These are phyloP conservation scores for Ectropis grisescens DNA, from an alignment of 1,140 invertebrate genomes.

Conservation along the genomic window DNA sequence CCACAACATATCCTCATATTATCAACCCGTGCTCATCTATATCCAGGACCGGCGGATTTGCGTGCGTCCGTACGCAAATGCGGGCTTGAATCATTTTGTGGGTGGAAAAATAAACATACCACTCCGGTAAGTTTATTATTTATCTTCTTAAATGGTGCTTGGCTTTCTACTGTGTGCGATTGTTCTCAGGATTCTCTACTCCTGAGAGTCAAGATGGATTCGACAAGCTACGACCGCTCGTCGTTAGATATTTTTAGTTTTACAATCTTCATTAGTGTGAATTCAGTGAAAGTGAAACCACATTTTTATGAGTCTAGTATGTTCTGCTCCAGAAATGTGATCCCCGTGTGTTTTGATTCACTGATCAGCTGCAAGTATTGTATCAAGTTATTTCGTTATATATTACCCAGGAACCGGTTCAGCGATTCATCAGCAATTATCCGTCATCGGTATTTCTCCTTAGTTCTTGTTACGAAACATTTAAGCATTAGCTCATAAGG, in stretches of 20 bases:
- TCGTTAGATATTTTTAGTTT: background rate
- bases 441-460: too few relatives aligned
- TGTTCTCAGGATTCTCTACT: slow-evolving; percentile 5
- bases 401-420: too few relatives aligned
- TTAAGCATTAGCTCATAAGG: too few relatives aligned
- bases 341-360: too few relatives aligned
- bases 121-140: slow-evolving; percentile 53
- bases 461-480: too few relatives aligned
- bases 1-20: too few relatives aligned
- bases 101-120: slow-evolving; percentile 54
- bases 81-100: slow-evolving; percentile 36
- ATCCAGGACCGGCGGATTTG: slow-evolving; percentile 34
- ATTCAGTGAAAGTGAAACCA: slow-evolving; percentile 37
- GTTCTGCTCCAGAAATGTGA: too few relatives aligned
- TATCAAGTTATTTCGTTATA: too few relatives aligned
- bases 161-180: slow-evolving; percentile 11
- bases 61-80: slow-evolving; percentile 41
- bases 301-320: slow-evolving; percentile 13
- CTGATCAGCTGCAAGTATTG: too few relatives aligned
- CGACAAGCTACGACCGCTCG: slow-evolving; percentile 27
- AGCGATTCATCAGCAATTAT: too few relatives aligned
- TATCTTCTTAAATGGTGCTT: slow-evolving; percentile 24
- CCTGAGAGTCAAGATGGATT: slow-evolving; percentile 9
- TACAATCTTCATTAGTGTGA: slow-evolving; percentile 3
- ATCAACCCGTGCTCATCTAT: slow-evolving; percentile 24